Evolutionary conservation across 1,140 invertebrate species (phyloP), one percentile per base, ranked within the genome.

Genomic region (Sycobia sp.): DNA sequence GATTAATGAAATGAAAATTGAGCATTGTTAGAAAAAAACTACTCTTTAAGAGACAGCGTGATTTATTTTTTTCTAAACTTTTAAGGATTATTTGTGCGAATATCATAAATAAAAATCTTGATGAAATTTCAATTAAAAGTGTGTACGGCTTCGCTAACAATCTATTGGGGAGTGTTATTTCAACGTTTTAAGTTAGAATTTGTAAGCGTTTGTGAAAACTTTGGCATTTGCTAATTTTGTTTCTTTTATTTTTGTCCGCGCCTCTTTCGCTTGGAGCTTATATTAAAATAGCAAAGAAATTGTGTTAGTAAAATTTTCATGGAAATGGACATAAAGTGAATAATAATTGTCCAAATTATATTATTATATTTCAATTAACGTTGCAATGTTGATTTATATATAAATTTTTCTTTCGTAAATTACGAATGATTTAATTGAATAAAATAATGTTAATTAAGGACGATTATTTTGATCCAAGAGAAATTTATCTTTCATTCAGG

Each of bases 201-300:
- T 22, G 62, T 29, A 56, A 62, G 39, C 58, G 51, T 62, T 66
- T 65, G 67, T 69, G 66, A n/a, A 70, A 72, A 71, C 68, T 71
- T 68, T 51, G 50, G n/a, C n/a, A 62, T 60, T 71, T 20, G 36
- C 4, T 22, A 18, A 29, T 50, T 59, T 59, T 38, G 9, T 59
- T 58, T 29, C 32, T 69, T 72, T 69, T 73, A 62, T 67, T 67
- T 69, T 68, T 67, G 58, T 72, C 63, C 43, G 53, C 65, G 55
- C 46, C 62, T 68, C 44, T 67, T 51, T 4, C 7, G 22, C 16
- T 29, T n/a, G 3, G 11, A 50, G 25, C 46, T 50, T 23, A 16
- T 39, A 25, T 32, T 18, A 22, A 20, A 41, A 59, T 47, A n/a
- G 18, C 49, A 38, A 32, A 32, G 13, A 22, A 23, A 14, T 18